Conservation (phyloP, 2,888 invertebrate genomes). For the Oxycera nigricornis region DNA sequence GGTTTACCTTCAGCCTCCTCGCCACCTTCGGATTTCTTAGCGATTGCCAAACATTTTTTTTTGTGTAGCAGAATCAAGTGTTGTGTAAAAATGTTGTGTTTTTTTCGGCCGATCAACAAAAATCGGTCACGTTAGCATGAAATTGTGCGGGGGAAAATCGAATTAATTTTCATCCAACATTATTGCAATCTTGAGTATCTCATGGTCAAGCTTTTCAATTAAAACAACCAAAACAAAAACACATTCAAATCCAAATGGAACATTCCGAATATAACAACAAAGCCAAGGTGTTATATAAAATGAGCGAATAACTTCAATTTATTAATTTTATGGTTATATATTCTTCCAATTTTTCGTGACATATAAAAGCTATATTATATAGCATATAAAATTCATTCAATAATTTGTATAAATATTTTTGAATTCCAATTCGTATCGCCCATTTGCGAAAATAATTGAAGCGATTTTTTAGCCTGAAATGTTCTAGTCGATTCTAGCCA, state of each 20-base stretch:
- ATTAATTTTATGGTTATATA: neutral
- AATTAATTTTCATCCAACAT: constrained; percentile 1
- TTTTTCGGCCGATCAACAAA: neutral
- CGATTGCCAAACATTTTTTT: neutral
- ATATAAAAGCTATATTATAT: constrained; percentile 29
- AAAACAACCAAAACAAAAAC: neutral
- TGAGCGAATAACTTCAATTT: constrained; percentile 26
- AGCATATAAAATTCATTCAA: constrained; percentile 2
- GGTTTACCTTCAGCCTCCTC: constrained; percentile 46
- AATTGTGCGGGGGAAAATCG: neutral
- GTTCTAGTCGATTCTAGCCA: too few relatives aligned
- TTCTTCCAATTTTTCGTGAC: neutral
- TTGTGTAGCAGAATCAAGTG: neutral
- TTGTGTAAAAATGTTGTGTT: constrained; percentile 18
- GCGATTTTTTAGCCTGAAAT: neutral
- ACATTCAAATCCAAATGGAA: neutral
- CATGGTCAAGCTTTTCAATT: neutral
- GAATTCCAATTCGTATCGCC: constrained; percentile 17
- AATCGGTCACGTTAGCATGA: constrained; percentile 18
- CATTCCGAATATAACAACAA: neutral
- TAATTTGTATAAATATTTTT: constrained; percentile 28
- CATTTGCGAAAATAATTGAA: constrained; percentile 20
- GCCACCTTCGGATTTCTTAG: constrained; percentile 40
- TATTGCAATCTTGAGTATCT: neutral
- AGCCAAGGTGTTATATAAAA: neutral